Evolutionary conservation across 2,113 vertebrate species (phyloP).

Genomic region (Suricata suricatta): DNA sequence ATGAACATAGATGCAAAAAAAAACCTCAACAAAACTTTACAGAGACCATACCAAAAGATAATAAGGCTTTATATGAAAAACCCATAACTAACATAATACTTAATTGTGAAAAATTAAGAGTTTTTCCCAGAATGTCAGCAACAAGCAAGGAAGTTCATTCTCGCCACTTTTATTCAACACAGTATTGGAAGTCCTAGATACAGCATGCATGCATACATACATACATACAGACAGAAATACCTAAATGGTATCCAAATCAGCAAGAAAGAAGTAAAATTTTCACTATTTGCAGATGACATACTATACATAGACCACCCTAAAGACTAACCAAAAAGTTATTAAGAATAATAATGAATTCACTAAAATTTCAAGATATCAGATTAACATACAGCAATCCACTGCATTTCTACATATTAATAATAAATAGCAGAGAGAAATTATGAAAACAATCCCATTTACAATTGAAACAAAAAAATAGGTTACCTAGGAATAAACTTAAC

Average conservation of each 20-base stretch:
- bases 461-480: not conserved
- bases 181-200: not conserved
- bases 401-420: not conserved
- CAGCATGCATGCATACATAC: no score
- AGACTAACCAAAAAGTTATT: not conserved
- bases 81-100: not conserved
- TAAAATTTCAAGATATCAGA: not conserved
- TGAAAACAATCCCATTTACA: not conserved
- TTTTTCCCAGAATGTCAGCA: not conserved
- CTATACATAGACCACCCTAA: not conserved
- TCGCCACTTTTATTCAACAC: not conserved
- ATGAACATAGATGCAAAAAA: not conserved
- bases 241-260: not conserved
- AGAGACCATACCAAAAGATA: not conserved
- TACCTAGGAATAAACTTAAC: not conserved
- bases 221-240: no score
- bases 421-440: not conserved
- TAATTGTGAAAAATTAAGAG: not conserved
- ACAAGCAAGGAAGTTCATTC: not conserved
- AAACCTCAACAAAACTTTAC: not conserved
- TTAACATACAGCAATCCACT: not conserved
- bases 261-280: not conserved
- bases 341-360: not conserved
- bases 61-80: not conserved
- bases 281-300: not conserved